These are phyloP conservation scores for Rhopalosiphum maidis DNA, from an alignment of 1,140 invertebrate species.

Conservation along the genomic window DNA sequence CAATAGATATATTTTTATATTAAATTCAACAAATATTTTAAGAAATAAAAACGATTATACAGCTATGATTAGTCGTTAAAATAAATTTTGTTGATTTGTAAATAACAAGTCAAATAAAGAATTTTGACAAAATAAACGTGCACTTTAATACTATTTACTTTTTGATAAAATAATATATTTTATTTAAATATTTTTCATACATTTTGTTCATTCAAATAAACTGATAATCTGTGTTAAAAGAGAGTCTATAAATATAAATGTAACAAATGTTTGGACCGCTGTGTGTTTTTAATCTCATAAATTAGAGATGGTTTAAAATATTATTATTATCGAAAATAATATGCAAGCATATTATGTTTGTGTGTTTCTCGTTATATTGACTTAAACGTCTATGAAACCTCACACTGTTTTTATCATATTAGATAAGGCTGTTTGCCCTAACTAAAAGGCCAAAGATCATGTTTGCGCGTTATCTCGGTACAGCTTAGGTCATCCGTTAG, in stretches of 20 bases:
- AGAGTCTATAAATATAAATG: not conserved
- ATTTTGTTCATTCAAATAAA: not conserved
- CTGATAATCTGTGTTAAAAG: not conserved
- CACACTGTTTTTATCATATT: conserved; percentile 37
- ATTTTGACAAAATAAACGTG: not conserved
- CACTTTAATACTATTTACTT: not conserved
- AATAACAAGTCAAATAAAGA: not conserved
- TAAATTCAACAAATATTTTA: conserved; percentile 11
- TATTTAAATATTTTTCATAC: not conserved
- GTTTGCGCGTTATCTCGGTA: conserved; percentile 49
- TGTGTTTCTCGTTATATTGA: not conserved
- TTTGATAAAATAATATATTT: not conserved
- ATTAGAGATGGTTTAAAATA: not conserved
- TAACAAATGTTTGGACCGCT: conserved; percentile 2
- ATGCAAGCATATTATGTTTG: not conserved
- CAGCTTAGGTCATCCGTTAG: conserved; percentile 52
- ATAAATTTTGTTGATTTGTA: not conserved
- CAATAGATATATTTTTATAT: not conserved
- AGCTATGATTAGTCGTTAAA: not conserved
- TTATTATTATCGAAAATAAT: conserved; percentile 35
- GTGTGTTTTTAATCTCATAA: conserved; percentile 7
- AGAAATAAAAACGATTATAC: not conserved
- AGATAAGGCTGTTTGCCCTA: conserved; percentile 49
- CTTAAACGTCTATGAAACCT: conserved; percentile 23
- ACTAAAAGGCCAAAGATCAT: conserved; percentile 52